A percentile compares a stretch with the other conserved stretches of the same genome.
Conservation (phyloP, 2,797 vertebrate species). For the Furcifer pardalis region DNA sequence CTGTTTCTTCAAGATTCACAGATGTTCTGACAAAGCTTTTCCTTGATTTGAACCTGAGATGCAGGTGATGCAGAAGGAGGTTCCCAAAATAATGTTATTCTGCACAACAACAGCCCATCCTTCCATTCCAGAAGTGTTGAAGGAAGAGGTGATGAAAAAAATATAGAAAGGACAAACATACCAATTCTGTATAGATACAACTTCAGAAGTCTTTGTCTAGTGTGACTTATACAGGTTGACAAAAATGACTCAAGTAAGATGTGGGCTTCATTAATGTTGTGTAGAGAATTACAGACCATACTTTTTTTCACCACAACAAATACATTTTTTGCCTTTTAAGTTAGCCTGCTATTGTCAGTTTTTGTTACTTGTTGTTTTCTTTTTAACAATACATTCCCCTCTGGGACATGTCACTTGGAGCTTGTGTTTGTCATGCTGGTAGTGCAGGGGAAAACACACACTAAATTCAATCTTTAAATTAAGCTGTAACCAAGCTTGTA, state of each 20-base stretch:
- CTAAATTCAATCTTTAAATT: conserved; percentile 84
- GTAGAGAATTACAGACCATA: background rate
- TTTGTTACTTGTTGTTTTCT: conserved; percentile 41
- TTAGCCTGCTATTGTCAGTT: conserved; percentile 12
- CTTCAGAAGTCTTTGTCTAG: background rate
- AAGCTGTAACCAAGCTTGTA: conserved; percentile 93
- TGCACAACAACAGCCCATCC: too few relatives aligned
- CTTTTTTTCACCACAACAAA: background rate
- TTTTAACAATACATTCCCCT: conserved; percentile 66
- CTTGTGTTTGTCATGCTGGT: conserved; percentile 79
- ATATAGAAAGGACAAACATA: background rate
- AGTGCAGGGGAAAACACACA: conserved; percentile 76
- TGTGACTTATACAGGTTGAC: background rate
- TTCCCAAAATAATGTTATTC: too few relatives aligned
- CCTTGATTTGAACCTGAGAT: too few relatives aligned
- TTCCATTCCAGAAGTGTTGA: background rate
- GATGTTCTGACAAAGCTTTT: too few relatives aligned
- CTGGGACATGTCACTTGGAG: conserved; percentile 71
- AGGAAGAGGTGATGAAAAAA: background rate
- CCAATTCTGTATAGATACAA: background rate
- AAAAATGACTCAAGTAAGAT: background rate
- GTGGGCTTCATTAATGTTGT: background rate
- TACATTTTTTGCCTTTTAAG: conserved; percentile 51
- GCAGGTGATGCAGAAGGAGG: too few relatives aligned
- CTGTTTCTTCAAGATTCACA: too few relatives aligned